Evolutionary conservation across 64 coral and sea anemone genomes (phyloP), one percentile per base, ranked within the genome.

Genomic region (Pachyseris speciosa): DNA sequence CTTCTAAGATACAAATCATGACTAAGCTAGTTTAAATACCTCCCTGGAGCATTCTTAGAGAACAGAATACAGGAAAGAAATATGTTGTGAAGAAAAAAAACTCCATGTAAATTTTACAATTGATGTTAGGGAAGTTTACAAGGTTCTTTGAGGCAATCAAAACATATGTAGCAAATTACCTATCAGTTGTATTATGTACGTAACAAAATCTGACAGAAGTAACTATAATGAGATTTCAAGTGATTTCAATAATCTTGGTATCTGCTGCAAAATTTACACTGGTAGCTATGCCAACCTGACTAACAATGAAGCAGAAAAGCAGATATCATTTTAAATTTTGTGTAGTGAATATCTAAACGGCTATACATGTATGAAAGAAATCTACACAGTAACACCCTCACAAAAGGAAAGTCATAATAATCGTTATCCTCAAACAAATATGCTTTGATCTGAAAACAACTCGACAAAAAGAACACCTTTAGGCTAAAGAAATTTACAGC

Each of bases 241-340:
- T 67, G 28, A 32, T 2, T 34, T 32, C 64, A 67, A 61, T 67
- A 32, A 67, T 67, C 64, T 67, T 13, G 31, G 64, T 67, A 67
- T 67, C 7, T 7, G 17, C 67, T 70, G 33, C 32, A 38, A 2
- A 40, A 71, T 40, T 69, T 37, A 6, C 1, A 39, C 2, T 2
- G 16, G 67, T 39, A 71, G 7, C 67, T 39, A 71, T 71, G 36
- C 36, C 67, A 71, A 71, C 36, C 17, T 20, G 7, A 71, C 15
- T 40, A 22, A 22, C 39, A 9, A 71, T 71, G 16, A 20, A 34
- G 39, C 12, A 20, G 34, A 36, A 37, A 71, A 71, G 67, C 67
- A 40, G 67, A 71, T 71, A 71, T 71, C 67, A 71, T n/a, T 41
- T 70, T 20, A 70, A 37, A 39, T 39, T 71, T 71, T 38, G 2